These are phyloP conservation scores for Ia io DNA, from an alignment of 2,113 vertebrate genomes.

Conservation along the genomic window DNA sequence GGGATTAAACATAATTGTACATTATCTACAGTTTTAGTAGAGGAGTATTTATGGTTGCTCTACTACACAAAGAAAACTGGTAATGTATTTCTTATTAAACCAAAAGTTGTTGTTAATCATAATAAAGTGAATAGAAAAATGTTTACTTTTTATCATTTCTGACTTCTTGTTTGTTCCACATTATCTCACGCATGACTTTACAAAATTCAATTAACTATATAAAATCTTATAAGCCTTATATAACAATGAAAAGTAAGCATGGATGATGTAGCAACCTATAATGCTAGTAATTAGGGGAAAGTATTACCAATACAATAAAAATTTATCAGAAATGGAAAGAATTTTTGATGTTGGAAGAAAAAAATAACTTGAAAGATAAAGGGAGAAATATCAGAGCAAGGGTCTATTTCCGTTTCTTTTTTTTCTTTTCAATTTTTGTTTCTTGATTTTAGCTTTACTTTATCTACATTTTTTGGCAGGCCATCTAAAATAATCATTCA, in stretches of 20 bases:
- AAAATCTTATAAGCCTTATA: neutral
- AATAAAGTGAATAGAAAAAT: constrained; percentile 35
- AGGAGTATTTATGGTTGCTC: neutral
- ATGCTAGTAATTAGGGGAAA: constrained; percentile 3
- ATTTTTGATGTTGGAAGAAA: constrained; percentile 34
- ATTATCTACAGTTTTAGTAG: neutral
- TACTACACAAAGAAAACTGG: constrained; percentile 16
- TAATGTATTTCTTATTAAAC: constrained; percentile 11
- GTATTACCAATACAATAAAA: constrained; percentile 32
- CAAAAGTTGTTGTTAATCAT: neutral
- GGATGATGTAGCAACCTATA: neutral
- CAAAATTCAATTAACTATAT: constrained; percentile 23
- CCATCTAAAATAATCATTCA: constrained; percentile 29
- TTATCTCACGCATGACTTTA: constrained; percentile 22
- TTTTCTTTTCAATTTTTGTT: neutral
- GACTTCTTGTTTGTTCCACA: neutral
- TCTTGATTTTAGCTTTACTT: constrained; percentile 32
- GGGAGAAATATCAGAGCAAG: neutral
- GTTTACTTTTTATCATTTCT: neutral
- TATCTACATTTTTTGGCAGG: constrained; percentile 16
- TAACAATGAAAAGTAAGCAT: constrained; percentile 1
- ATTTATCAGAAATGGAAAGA: neutral
- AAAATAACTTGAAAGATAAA: neutral
- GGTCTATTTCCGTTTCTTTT: constrained; percentile 31
- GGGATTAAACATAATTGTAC: neutral